Base-by-base conservation (phyloP, 2,113 vertebrate species). In the Chionis minor region DNA sequence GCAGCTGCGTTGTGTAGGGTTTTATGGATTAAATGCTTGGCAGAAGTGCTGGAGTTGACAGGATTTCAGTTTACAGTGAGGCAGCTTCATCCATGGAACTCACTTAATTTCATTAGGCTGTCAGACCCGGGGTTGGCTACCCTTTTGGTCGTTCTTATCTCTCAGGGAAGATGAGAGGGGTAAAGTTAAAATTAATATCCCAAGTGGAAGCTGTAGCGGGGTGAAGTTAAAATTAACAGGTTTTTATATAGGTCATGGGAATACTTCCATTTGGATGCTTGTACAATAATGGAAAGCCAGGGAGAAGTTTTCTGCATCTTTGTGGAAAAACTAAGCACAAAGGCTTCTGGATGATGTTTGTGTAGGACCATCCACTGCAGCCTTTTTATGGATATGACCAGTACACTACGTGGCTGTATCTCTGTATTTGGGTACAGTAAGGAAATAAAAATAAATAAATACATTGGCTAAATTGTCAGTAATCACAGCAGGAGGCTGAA, bases 21-120 rank as follows among this genome's bases (percentile, higher is more conserved):
- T 96, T 95, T 95, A 81, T 70, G 91, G 88, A 93, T 92, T 94
- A 92, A 89, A 89, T 86, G 61, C 62, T 94, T 97, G 93, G 89
- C 96, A 91, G 93, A 95, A 61, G 61, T 94, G 70, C 73, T 88
- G 74, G 70, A 91, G 26, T 79, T 93, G 70, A 72, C 89, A 92
- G 62, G 90, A 94, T 94, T 97, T 92, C 71, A 82, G 62, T 81
- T 90, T 92, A 75, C 66, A 90, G 56, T 79, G 86, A 85, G 74
- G 61, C 81, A 91, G 45, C 35, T 51, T 88, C 71, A 38, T 94
- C 88, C 66, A 44, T 73, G 71, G 78, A 91, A 63, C 87, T 90
- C 77, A 55, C 55, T 94, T 88, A 86, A 71, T 91, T 96, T 94
- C 65, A 45, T 79, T 91, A 79, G 49, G 17, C 92, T 96, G 70